These are phyloP conservation scores for Sebastes hubbsi DNA, from an alignment of 2,797 vertebrate genomes.

Conservation along the genomic window DNA sequence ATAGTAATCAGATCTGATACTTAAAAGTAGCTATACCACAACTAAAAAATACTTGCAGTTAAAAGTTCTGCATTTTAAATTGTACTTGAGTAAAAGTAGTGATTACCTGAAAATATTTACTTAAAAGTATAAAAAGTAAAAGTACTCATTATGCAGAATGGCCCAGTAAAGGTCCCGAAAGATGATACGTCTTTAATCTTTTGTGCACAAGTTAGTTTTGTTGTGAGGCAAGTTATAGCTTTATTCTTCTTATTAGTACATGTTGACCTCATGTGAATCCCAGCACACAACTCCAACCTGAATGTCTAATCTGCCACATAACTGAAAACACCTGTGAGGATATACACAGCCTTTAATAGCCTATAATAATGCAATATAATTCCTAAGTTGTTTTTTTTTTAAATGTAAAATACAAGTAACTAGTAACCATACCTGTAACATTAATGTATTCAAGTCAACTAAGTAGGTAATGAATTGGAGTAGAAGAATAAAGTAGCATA, in stretches of 20 bases:
- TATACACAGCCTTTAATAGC: not conserved
- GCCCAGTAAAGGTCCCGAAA: not conserved
- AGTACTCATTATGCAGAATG: not conserved
- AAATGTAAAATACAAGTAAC: not conserved
- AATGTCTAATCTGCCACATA: not conserved
- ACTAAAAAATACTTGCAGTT: not conserved
- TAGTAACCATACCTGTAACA: not conserved
- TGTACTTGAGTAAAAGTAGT: not conserved
- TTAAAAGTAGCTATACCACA: not conserved
- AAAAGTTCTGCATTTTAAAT: not conserved
- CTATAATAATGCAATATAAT: not conserved
- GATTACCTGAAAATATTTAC: not conserved
- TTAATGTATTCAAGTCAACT: not conserved
- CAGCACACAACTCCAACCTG: not conserved
- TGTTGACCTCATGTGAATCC: not conserved
- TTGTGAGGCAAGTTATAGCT: not conserved
- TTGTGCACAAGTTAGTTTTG: not conserved
- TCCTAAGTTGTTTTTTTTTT: rapidly evolving
- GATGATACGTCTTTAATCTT: not conserved
- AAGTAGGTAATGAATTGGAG: not conserved
- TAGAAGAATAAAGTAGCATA: not conserved
- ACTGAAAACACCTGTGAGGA: not conserved
- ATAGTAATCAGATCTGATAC: not conserved
- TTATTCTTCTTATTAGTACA: not conserved
- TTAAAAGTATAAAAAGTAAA: not conserved